Evolutionary conservation across 1,140 invertebrate genomes (phyloP), one percentile per base, ranked within the genome.

Genomic region (Cydia fagiglandana): DNA sequence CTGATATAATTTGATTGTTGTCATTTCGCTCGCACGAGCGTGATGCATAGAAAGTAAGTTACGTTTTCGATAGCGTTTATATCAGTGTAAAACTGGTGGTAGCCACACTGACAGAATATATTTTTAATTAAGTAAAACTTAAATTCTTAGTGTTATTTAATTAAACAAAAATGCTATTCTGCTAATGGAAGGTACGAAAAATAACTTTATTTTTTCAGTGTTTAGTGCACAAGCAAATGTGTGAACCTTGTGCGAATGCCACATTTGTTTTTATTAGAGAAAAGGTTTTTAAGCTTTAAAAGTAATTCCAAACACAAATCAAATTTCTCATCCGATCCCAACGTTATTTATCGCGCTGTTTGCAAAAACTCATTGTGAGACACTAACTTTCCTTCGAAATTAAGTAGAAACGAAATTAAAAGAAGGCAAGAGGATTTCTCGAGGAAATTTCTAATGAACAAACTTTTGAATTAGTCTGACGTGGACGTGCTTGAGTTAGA

Each of bases 341-440:
- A 45, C 66, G 20, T 70, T 70, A 41, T 70, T 70, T 70, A 70
- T 70, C 17, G 30, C 15, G n/a, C 34, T 45, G 66, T 66, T 30
- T 38, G 24, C 5, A 38, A 17, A 34, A 70, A 70, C 66, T 70
- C 30, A 70, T 70, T 70, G 66, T 70, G 66, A 70, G 66, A 70
- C 66, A 70, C 30, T 38, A 70, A 70, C 47, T 73, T 73, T 73
- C 17, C 34, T 20, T 53, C 45, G 28, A 53, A 73, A 73, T 73
- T 73, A 73, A 73, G 45, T 73, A 73, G 34, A 50, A 73, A 73
- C 73, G 45, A 73, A 73, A 73, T 73, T 73, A 73, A 73, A 73
- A 73, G 73, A 73, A 73, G 73, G n/a, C 45, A 50, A n/a, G 45
- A 53, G 47, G 73, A 50, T 73, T 47, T 73, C 47, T 73, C 17